Base-by-base conservation (phyloP, 2,888 invertebrate species). In the Crematogaster levior region DNA sequence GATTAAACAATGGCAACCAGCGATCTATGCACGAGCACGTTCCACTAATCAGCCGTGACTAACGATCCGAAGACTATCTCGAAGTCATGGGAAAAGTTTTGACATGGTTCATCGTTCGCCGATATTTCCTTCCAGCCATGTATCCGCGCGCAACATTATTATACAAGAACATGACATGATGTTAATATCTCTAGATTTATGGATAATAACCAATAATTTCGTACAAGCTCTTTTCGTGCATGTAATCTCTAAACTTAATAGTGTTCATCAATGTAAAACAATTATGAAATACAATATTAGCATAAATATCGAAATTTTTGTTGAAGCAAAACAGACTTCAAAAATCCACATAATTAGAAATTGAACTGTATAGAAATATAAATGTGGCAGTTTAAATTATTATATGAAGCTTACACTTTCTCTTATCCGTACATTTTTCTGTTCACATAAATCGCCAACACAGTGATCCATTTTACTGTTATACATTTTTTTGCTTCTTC, bases 21-120 rank as follows among this genome's bases (percentile, higher is more conserved):
- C 43, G 60, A 72, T 73, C 81, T 93, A 93, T 93, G 93, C 93
- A 83, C 70, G 81, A 84, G 91, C 93, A 93, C 93, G 93, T 91
- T 91, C 91, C 88, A 84, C 87, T 91, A 92, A 93, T 92, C 91
- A 89, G 86, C 85, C 90, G 87, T 90, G 86, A 85, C 90, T 90
- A 92, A 93, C 90, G 88, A 90, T 87, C 86, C 88, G 88, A 91
- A 89, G 87, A 91, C 87, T 89, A 85, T 86, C 82, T 82, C 83
- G 86, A 82, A 58, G 60, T 66, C 60, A 37, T 81, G 72, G 86
- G 65, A 70, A 80, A 90, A 85, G 82, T 88, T 85, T 89, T 89
- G 87, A 85, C 90, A 4, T 5, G n/a, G 18, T 12, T 18, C 51
- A 30, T 37, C 12, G 43, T 34, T 77, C 37, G 48, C 48, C 65